Conservation (phyloP, 1,140 invertebrate genomes). For the Anagrus nilaparvatae region DNA sequence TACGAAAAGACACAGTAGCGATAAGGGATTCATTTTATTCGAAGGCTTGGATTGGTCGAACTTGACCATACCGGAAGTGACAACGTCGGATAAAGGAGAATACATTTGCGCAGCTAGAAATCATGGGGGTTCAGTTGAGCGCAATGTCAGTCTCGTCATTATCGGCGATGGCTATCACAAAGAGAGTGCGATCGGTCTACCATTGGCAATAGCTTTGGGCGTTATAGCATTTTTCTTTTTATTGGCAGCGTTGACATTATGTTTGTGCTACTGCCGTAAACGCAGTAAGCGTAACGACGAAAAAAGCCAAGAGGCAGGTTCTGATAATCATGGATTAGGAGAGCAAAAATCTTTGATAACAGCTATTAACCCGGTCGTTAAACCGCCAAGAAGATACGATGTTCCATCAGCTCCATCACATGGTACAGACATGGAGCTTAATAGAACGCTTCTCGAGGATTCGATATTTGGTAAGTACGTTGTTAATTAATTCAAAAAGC, state of each 20-base stretch:
- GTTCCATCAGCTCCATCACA: constrained; percentile 55
- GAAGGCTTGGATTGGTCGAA: constrained; percentile 57
- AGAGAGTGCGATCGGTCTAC: constrained; percentile 35
- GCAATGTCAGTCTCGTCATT: constrained; percentile 57
- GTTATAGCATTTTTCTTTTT: constrained; percentile 46
- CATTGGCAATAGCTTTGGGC: constrained; percentile 39
- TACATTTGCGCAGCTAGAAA: constrained; percentile 84
- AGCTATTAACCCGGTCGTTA: constrained; percentile 70
- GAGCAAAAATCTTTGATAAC: constrained; percentile 72
- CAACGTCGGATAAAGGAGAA: constrained; percentile 67
- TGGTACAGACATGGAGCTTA: constrained; percentile 67
- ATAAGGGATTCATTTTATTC: constrained; percentile 39
- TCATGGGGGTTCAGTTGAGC: constrained; percentile 68
- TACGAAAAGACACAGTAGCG: constrained; percentile 26
- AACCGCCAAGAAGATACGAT: constrained; percentile 62
- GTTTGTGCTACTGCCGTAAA: constrained; percentile 56
- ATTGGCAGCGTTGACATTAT: constrained; percentile 51
- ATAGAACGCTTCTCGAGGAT: constrained; percentile 63
- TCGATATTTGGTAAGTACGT: constrained; percentile 62
- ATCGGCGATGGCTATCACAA: constrained; percentile 37
- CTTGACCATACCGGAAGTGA: constrained; percentile 61
- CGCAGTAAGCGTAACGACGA: constrained; percentile 43
- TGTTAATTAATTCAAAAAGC: constrained; percentile 8
- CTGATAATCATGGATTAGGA: constrained; percentile 42
- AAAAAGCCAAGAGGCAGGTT: constrained; percentile 41